Evolutionary conservation across 2,888 invertebrate species (phyloP).

Genomic region (Protonemura montana): DNA sequence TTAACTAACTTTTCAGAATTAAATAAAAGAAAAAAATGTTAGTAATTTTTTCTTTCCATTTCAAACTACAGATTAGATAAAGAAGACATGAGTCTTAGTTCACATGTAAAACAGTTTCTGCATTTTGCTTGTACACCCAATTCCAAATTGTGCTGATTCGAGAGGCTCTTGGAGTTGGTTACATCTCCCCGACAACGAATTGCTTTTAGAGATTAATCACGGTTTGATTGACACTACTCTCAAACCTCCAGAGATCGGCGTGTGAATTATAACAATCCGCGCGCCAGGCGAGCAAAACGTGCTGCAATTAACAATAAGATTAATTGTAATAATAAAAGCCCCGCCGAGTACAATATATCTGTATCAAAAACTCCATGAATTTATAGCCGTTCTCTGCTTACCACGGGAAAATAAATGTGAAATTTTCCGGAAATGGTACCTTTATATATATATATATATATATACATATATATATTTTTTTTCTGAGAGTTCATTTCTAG

Average conservation of each 20-base stretch:
- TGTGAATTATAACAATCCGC: background rate
- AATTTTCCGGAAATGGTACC: background rate
- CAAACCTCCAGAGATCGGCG: background rate
- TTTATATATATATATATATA: background rate
- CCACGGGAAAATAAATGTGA: conserved; percentile 29
- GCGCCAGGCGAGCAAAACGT: background rate
- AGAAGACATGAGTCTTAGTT: too few relatives aligned
- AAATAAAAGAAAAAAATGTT: too few relatives aligned
- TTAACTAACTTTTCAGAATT: too few relatives aligned
- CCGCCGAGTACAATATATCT: conserved; percentile 20
- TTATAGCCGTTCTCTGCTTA: background rate
- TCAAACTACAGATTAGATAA: too few relatives aligned
- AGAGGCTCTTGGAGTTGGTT: too few relatives aligned
- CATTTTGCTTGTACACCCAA: too few relatives aligned
- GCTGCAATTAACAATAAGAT: conserved; percentile 24
- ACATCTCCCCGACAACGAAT: background rate
- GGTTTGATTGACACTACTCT: background rate
- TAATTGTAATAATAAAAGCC: conserved; percentile 33
- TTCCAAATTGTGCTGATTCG: too few relatives aligned
- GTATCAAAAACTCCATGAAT: background rate
- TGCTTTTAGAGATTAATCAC: background rate
- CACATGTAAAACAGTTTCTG: too few relatives aligned
- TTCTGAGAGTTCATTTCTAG: background rate
- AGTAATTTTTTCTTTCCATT: too few relatives aligned
- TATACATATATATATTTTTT: background rate